Percentiles rank a stretch among this genome's conserved stretches.
phyloP scores from a whole-genome alignment of 2,113 vertebrate genomes.

The Anthoscopus minutus region DNA sequence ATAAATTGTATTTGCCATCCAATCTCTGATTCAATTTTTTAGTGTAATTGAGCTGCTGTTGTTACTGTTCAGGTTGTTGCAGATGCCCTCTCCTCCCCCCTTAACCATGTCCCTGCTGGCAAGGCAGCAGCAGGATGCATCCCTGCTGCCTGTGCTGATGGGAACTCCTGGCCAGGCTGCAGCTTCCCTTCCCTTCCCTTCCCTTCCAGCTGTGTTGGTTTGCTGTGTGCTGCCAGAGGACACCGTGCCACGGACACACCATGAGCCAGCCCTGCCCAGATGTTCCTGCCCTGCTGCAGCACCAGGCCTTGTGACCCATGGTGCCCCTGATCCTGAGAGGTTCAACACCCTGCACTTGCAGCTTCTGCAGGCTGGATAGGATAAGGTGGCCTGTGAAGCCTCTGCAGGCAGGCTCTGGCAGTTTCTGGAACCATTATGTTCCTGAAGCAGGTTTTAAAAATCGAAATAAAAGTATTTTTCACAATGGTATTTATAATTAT shows the following conservation, averaged over 20 bases:
- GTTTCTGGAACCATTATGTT: not conserved
- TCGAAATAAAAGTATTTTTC: not conserved
- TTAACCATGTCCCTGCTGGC: not conserved
- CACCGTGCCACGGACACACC: rapidly evolving
- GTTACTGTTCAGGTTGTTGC: not conserved
- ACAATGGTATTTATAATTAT: not conserved
- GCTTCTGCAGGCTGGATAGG: not conserved
- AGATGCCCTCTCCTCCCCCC: not conserved
- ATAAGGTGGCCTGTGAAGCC: not conserved
- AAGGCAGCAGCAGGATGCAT: not conserved
- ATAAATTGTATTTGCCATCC: not conserved
- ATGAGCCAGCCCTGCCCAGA: not conserved
- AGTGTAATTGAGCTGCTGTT: not conserved
- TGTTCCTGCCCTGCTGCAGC: not conserved
- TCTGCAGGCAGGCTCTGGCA: not conserved
- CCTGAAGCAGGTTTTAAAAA: not conserved
- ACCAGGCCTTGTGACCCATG: not conserved
- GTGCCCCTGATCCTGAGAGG: not conserved
- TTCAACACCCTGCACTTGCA: not conserved
- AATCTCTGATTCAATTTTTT: not conserved
- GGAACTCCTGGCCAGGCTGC: not conserved
- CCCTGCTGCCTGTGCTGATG: not conserved
- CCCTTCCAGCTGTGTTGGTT: too few relatives aligned
- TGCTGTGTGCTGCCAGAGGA: not conserved
- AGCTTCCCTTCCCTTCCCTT: too few relatives aligned